phyloP scores from a whole-genome alignment of 2,888 invertebrate species.

The Notocelia uddmanniana region DNA sequence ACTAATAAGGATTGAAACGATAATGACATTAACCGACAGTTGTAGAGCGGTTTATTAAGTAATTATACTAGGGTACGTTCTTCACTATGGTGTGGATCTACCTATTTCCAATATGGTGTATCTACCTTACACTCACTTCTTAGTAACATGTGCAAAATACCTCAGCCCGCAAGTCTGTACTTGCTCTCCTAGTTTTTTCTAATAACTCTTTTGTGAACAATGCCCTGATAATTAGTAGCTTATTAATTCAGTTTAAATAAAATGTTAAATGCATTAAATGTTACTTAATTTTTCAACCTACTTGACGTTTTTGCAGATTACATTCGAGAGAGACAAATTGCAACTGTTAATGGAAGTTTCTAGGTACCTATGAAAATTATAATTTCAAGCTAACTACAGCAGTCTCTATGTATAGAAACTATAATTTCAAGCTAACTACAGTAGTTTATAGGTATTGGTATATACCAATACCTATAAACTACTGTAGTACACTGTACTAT shows the following conservation, averaged over 20 bases:
- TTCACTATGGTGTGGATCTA: neutral
- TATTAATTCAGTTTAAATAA: slow-evolving; percentile 11
- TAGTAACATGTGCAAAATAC: slow-evolving; percentile 27
- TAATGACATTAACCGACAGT: neutral
- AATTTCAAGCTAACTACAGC: too few relatives aligned
- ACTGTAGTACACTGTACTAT: too few relatives aligned
- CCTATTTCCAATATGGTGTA: neutral
- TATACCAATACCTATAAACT: too few relatives aligned
- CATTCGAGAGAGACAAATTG: slow-evolving; percentile 17
- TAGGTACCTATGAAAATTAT: too few relatives aligned
- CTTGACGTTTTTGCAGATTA: slow-evolving; percentile 12
- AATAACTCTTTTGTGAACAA: slow-evolving; percentile 30
- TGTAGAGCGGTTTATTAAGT: neutral
- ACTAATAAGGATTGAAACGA: neutral
- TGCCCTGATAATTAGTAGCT: slow-evolving; percentile 23
- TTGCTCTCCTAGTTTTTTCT: slow-evolving; percentile 12
- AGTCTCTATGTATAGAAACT: too few relatives aligned
- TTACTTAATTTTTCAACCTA: slow-evolving; percentile 9
- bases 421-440: too few relatives aligned
- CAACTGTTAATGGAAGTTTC: too few relatives aligned
- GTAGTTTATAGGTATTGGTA: too few relatives aligned
- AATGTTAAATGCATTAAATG: slow-evolving; percentile 23
- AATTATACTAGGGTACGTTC: neutral
- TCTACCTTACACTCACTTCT: slow-evolving; percentile 3
- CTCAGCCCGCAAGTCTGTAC: neutral